Base-by-base conservation (phyloP, 2,113 vertebrate genomes). In the Anthoscopus minutus region DNA sequence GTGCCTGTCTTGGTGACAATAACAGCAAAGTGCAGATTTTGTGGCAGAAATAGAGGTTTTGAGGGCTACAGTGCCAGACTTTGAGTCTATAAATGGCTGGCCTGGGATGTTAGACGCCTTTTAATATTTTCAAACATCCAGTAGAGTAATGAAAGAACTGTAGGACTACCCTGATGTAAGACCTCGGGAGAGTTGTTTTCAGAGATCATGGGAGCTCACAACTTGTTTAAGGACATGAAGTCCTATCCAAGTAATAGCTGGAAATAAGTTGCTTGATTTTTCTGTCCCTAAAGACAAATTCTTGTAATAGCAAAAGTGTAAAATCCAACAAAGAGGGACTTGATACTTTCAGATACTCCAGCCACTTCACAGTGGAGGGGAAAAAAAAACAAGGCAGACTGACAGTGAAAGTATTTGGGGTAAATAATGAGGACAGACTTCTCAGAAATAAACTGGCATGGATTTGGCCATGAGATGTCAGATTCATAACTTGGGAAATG, bases 41-140 rank as follows among this genome's bases (percentile, higher is more conserved):
- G 88, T 82, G 57, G 81, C 93, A 94, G 95, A 94, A 97, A 97
- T 92, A 93, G 88, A 86, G 82, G 56, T 56, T 96, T 94, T 92
- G 92, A 88, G 81, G 79, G 71, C 87, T 94, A 47, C 50, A 77
- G 64, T 2, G 37, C 51, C 71, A 86, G 93, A 13, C 53, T 84
- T 65, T 10, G 60, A 91, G 82, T 73, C 85, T 94, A 88, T 94
- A 96, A 97, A 96, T 96, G 95, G 95, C 93, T 81, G 89, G 89
- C 78, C 88, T 93, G 96, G 93, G 93, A 97, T 89, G 88, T 92
- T 96, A 62, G 93, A 96, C 95, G 93, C 94, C 93, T 97, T 96
- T 97, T 96, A 97, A 96, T 95, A 96, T 96, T 97, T 97, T 93
- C 92, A 96, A 96, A 88, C 85, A 94, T 96, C 94, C 95, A 91